Evolutionary conservation across 2,113 vertebrate genomes (phyloP), one percentile per base, ranked within the genome.

Genomic region (Lasiurus cinereus): DNA sequence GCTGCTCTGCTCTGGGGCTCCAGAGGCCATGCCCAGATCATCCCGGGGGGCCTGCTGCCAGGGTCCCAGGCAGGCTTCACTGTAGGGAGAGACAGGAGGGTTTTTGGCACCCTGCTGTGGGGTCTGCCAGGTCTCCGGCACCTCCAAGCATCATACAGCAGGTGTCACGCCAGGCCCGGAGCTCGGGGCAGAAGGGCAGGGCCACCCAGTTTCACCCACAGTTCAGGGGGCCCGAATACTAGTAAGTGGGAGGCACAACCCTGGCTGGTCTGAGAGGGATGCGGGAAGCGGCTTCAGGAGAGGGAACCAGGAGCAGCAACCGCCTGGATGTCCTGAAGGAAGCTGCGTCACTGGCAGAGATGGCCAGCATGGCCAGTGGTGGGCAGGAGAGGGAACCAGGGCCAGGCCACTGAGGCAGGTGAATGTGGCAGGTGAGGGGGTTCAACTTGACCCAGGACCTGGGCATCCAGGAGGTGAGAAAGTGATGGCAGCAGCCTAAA

Each of bases 11-110:
- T 91, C 84, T 33, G 73, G 83, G 89, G 97, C 88, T 94, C 72
- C 73, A 9, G 96, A 96, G 77, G 98, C 97, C 97, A 94, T 93
- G 67, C 43, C 88, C 91, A 39, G 83, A 31, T 77, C 97, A 96
- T 96, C 59, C 87, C 74, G 21, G 78, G 85, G 36, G 22, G 46
- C 56, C 46, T 73, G 66, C 72, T 18, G 62, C 83, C 4, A 13
- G 27, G 79, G 56, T 73, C 72, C 36, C 11, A 19, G 74, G 50
- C 4, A 31, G 83, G 78, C 92, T 92, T 92, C 13, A 14, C 84
- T 62, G 93, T 97, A 54, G 14, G 54, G 69, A 95, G 79, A 95
- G 67, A 91, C 0, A 2, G 3, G 2, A 66, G 21, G 62, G 24
- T 96, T 64, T 33, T 31, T 4, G 2, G 29, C 0, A 0, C 10